Percentiles rank a stretch among this genome's conserved stretches.
Evolutionary conservation across 2,113 vertebrate species (phyloP).

Genomic region (Rousettus leschenaultii): DNA sequence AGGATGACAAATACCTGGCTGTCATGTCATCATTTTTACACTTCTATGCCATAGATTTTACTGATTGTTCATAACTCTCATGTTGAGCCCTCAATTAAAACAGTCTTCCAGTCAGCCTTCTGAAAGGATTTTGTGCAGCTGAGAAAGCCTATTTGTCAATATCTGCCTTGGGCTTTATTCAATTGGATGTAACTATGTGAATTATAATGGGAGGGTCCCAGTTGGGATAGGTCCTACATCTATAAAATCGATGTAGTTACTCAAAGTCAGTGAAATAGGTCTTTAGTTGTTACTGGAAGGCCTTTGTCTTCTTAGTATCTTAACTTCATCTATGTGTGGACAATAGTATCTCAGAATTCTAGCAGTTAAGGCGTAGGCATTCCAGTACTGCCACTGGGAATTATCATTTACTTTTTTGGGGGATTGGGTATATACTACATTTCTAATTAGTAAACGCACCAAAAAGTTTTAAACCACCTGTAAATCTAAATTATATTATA

Average conservation of each 20-base stretch:
- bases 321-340: not conserved
- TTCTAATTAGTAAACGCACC: not conserved
- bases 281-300: not conserved
- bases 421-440: not conserved
- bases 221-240: not conserved
- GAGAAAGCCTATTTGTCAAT: not conserved
- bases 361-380: not conserved
- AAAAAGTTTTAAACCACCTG: not conserved
- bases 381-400: not conserved
- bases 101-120: not conserved
- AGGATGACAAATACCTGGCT: not conserved
- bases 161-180: not conserved
- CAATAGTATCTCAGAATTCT: not conserved
- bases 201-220: not conserved
- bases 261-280: slow-evolving; percentile 22
- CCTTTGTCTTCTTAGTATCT: not conserved
- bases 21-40: not conserved
- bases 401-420: not conserved
- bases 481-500: not conserved
- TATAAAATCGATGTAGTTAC: not conserved
- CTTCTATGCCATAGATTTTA: not conserved
- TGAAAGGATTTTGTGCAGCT: not conserved
- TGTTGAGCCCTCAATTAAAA: slow-evolving; percentile 19
- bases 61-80: not conserved
- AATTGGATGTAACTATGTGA: not conserved